These are phyloP conservation scores for Eucidaris tribuloides DNA, from an alignment of 35 echinoderm and acorn worm genomes.

Conservation along the genomic window DNA sequence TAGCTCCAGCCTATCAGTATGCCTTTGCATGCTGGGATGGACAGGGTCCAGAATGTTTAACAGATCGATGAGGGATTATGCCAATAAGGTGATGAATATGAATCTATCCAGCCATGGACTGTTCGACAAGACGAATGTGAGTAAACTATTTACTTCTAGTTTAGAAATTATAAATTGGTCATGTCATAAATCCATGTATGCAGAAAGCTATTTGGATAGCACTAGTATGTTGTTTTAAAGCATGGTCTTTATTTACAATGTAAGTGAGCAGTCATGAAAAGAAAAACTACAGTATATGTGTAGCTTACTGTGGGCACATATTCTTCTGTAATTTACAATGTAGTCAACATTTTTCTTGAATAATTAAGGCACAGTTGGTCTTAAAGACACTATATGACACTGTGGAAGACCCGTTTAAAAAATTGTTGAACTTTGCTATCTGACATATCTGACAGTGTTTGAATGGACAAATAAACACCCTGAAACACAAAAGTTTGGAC, in stretches of 20 bases:
- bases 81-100: constrained; percentile 93
- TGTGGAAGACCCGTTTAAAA: too few relatives aligned
- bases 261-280: background rate
- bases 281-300: background rate
- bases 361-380: too few relatives aligned
- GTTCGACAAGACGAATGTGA: constrained; percentile 87
- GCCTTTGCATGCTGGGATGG: constrained; percentile 95
- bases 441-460: too few relatives aligned
- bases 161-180: background rate
- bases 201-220: background rate
- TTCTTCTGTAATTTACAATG: background rate
- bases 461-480: too few relatives aligned
- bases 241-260: background rate
- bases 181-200: background rate
- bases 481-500: too few relatives aligned
- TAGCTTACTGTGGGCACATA: background rate
- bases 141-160: background rate
- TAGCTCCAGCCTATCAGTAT: constrained; percentile 85
- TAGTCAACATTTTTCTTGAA: too few relatives aligned
- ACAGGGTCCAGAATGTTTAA: constrained; percentile 95
- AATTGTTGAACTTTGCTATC: too few relatives aligned
- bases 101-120: constrained; percentile 92
- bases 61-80: constrained; percentile 80
- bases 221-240: background rate
- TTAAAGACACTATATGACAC: too few relatives aligned